Base-by-base conservation (phyloP, 2,797 vertebrate genomes). In the Diplodus sargus region DNA sequence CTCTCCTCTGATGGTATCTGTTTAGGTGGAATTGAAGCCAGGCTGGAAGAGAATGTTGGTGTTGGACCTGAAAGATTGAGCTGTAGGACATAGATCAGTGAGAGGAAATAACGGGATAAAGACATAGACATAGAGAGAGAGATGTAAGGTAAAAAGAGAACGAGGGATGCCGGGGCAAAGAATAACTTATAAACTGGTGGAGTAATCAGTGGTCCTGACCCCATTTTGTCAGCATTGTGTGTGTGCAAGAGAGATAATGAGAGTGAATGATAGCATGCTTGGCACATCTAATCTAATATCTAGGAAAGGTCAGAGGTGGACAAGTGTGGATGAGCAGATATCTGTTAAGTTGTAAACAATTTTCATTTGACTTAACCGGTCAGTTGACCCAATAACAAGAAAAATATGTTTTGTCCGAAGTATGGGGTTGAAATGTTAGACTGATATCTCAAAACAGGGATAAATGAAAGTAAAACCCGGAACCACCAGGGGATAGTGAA, bases 1-100 rank as follows among this genome's bases (percentile, higher is more conserved):
- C 95, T 70, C 77, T 91, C 94, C 92, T 91, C 94, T 75, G 97
- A 99, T 99, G 96, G 96, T 98, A 98, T 99, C 97, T 97, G 96
- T 96, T 96, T 91, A 11, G 90, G 95, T 78, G 82, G 97, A 97
- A 98, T 98, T 97, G 97, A 97, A 98, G 97, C 95, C 96, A 95
- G 95, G 95, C 96, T 94, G 95, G 63, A 76, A 74, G 84, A 96
- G 96, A 96, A 95, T 63, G 66, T 61, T 74, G 62, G 96, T 95
- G 95, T 96, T 95, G 96, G 95, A 96, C 95, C 64, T 79, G 60
- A 81, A 79, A 87, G 88, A 92, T 89, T 87, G 88, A 93, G 86
- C 88, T 84, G 79, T 53, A 76, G 78, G 85, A 88, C 87, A 85
- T 90, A 90, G 79, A 92, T 93, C 90, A 90, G 78, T 64, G 61